phyloP scores from a whole-genome alignment of 1,140 invertebrate genomes.

The Hirudo medicinalis region DNA sequence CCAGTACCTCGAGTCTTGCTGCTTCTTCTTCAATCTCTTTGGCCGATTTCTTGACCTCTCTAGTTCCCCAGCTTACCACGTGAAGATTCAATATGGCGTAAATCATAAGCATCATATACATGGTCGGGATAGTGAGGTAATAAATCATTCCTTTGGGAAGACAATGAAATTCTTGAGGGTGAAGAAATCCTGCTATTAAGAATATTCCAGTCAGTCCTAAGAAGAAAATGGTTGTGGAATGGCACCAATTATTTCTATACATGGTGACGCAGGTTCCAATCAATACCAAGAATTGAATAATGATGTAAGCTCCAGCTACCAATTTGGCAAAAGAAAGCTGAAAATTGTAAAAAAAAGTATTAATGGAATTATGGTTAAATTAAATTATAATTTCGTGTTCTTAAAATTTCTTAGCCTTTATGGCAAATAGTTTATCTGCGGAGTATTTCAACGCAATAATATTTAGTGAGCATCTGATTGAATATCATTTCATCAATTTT shows the following conservation, averaged over 20 bases:
- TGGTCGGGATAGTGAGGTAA: slow-evolving; percentile 35
- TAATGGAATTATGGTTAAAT: too few relatives aligned
- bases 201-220: slow-evolving; percentile 31
- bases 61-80: slow-evolving; percentile 35
- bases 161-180: slow-evolving; percentile 33
- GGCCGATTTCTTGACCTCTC: slow-evolving; percentile 31
- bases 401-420: too few relatives aligned
- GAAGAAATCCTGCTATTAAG: slow-evolving; percentile 31
- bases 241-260: slow-evolving; percentile 26
- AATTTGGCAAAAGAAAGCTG: slow-evolving; percentile 4
- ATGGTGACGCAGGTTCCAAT: slow-evolving; percentile 33
- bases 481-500: too few relatives aligned
- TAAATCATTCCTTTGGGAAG: slow-evolving; percentile 34
- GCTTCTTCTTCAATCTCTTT: slow-evolving; percentile 37
- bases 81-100: slow-evolving; percentile 36
- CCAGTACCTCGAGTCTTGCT: slow-evolving; percentile 23
- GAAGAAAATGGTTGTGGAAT: slow-evolving; percentile 33
- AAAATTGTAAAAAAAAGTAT: background rate
- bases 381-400: too few relatives aligned
- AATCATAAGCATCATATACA: slow-evolving; percentile 36
- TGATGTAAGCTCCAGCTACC: slow-evolving; percentile 32
- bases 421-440: too few relatives aligned
- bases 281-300: slow-evolving; percentile 37
- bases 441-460: too few relatives aligned
- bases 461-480: too few relatives aligned